These are phyloP conservation scores for Pseudochaenichthys georgianus DNA, from an alignment of 2,797 vertebrate species.

Conservation along the genomic window DNA sequence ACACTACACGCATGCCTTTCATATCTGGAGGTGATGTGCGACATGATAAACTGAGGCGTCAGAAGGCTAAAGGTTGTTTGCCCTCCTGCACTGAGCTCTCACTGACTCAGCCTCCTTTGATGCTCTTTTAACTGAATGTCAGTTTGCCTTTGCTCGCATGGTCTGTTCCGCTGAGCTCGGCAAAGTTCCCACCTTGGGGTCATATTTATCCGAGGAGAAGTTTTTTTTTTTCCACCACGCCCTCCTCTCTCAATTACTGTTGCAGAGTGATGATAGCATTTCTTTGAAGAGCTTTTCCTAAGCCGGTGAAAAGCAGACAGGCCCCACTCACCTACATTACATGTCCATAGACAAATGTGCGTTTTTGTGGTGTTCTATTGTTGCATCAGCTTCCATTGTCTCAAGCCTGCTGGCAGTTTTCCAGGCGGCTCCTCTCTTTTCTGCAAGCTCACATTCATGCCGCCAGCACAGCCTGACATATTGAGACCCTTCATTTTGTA, in stretches of 20 bases:
- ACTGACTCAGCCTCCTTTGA: slow-evolving; percentile 64
- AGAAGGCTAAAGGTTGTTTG: slow-evolving; percentile 47
- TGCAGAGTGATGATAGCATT: slow-evolving; percentile 30
- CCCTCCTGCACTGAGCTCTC: slow-evolving; percentile 35
- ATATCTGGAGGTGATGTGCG: slow-evolving; percentile 64
- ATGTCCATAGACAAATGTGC: slow-evolving; percentile 11
- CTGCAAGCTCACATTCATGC: slow-evolving; percentile 51
- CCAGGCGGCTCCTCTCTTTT: slow-evolving; percentile 56
- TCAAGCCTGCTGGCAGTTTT: slow-evolving; percentile 58
- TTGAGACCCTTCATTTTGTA: slow-evolving; percentile 33
- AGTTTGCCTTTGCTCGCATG: slow-evolving; percentile 57
- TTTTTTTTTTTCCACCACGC: slow-evolving; percentile 24
- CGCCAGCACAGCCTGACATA: slow-evolving; percentile 56
- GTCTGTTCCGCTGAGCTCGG: slow-evolving; percentile 59
- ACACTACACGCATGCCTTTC: slow-evolving; percentile 57
- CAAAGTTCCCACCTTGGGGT: slow-evolving; percentile 52
- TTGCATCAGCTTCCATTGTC: slow-evolving; percentile 53
- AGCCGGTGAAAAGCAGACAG: not conserved
- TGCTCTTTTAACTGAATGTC: slow-evolving; percentile 63
- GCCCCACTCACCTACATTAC: not conserved
- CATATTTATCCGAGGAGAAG: slow-evolving; percentile 34
- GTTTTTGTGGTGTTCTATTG: slow-evolving; percentile 43
- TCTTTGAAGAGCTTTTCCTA: not conserved
- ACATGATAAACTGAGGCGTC: slow-evolving; percentile 56
- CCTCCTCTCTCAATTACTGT: slow-evolving; percentile 30